A percentile compares a stretch with the other conserved stretches of the same genome.
These are phyloP conservation scores for Graptemys geographica DNA, from an alignment of 2,797 vertebrate genomes.

Conservation along the genomic window DNA sequence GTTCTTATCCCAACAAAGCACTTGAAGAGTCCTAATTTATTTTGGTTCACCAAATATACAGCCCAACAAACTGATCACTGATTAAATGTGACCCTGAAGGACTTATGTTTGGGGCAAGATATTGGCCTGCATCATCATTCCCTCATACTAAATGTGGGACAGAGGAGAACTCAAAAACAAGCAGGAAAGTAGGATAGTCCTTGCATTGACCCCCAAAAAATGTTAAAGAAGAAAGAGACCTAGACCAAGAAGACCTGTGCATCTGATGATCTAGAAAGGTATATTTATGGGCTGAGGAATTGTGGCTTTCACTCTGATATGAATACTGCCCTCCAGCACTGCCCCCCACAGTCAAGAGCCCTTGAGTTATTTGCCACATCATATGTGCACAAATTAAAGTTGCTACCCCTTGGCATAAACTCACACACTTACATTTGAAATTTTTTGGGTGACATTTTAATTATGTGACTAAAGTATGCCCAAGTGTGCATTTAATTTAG, in stretches of 20 bases:
- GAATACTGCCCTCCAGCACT: not conserved
- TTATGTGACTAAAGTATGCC: not conserved
- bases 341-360: not conserved
- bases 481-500: slow-evolving; percentile 7
- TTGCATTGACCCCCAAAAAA: not conserved
- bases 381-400: not conserved
- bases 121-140: not conserved
- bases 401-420: not conserved
- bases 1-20: not conserved
- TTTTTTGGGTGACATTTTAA: not conserved
- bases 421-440: not conserved
- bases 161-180: slow-evolving; percentile 1
- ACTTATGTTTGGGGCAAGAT: not conserved
- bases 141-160: not conserved
- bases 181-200: not conserved
- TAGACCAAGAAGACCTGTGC: not conserved
- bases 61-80: not conserved
- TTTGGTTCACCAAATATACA: not conserved
- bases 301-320: not conserved
- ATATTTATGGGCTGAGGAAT: not conserved
- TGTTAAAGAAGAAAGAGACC: not conserved
- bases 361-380: not conserved
- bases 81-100: slow-evolving; percentile 15
- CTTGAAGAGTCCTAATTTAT: not conserved
- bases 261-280: not conserved